These are phyloP conservation scores for Diorhabda elongata DNA, from an alignment of 1,140 invertebrate genomes.

Conservation along the genomic window DNA sequence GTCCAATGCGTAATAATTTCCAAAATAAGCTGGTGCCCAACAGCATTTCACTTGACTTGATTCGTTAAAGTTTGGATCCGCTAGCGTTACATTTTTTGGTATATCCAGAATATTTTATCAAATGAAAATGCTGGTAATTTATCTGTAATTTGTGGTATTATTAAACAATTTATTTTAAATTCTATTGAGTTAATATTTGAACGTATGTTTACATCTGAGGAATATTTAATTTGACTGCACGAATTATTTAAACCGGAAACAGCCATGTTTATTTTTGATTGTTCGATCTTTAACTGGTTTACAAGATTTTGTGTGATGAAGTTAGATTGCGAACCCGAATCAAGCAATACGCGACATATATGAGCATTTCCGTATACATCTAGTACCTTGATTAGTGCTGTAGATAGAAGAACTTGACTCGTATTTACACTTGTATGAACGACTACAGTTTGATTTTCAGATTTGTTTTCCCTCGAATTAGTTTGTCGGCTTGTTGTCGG, in stretches of 20 bases:
- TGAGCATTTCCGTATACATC: too few species aligned
- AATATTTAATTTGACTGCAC: too few species aligned
- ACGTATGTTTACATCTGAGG: conserved; percentile 7
- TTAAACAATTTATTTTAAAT: conserved; percentile 2
- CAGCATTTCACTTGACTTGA: conserved; percentile 20
- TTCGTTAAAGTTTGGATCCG: conserved; percentile 21
- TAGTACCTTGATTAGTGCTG: too few species aligned
- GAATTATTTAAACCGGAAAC: too few species aligned
- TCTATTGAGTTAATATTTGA: conserved; percentile 9
- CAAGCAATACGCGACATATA: neutral
- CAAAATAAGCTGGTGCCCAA: conserved; percentile 1
- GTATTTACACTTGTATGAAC: too few species aligned
- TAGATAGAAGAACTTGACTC: neutral
- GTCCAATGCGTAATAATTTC: conserved; percentile 5
- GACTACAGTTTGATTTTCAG: too few species aligned
- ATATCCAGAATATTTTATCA: too few species aligned
- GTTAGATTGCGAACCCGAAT: too few species aligned
- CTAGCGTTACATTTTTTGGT: conserved; percentile 23
- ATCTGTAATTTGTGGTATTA: conserved; percentile 12
- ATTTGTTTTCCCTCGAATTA: too few species aligned
- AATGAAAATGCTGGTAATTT: neutral
- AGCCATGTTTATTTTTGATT: neutral
- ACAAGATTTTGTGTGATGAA: too few species aligned
- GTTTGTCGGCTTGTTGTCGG: too few species aligned
- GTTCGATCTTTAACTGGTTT: neutral